Conservation (phyloP, 53 echinoderm and acorn worm species). For the Zoroaster sp. region DNA sequence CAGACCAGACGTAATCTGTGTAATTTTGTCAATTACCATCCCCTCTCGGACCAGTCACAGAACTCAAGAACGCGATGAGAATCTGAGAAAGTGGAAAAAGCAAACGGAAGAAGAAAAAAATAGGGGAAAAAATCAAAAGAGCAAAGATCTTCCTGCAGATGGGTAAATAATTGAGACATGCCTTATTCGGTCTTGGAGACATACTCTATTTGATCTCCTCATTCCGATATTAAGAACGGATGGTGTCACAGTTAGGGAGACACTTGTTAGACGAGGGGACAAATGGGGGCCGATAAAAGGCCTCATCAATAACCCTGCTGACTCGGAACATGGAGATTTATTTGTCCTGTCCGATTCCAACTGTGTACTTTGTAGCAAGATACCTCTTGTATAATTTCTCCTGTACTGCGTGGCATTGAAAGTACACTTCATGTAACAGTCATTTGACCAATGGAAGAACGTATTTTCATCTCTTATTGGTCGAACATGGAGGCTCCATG, state of each 20-base stretch:
- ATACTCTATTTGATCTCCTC: not conserved
- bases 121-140: not conserved
- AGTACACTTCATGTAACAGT: not conserved
- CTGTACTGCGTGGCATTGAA: not conserved
- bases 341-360: not conserved
- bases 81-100: not conserved
- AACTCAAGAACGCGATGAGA: not conserved
- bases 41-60: not conserved
- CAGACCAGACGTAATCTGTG: constrained; percentile 38
- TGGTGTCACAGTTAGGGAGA: not conserved
- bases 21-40: constrained; percentile 9
- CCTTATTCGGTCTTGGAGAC: not conserved
- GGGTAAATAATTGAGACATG: constrained; percentile 28
- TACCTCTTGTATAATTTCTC: not conserved
- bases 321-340: not conserved
- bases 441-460: not conserved
- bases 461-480: not conserved
- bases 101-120: not conserved
- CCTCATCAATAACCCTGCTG: constrained; percentile 8
- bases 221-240: constrained; percentile 1
- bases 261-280: constrained; percentile 1
- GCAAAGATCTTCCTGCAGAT: constrained; percentile 21
- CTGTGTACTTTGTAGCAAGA: not conserved
- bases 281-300: not conserved
- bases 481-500: not conserved